Percentiles rank a stretch among this genome's conserved stretches.
Evolutionary conservation across 2,888 invertebrate genomes (phyloP).

Genomic region (Neoitamus cyanurus): DNA sequence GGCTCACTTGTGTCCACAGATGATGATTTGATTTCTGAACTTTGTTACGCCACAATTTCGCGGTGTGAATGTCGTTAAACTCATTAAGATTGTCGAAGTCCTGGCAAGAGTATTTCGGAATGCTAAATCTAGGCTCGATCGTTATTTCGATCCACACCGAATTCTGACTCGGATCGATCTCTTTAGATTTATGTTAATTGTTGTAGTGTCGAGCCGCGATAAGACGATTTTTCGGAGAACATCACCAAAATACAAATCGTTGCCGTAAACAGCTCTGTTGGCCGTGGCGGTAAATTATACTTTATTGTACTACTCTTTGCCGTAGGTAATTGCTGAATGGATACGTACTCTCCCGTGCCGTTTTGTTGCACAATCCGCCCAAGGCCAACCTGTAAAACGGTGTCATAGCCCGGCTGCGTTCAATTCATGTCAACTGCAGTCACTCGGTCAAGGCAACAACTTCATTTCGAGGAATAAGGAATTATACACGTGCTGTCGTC

Average conservation of each 20-base stretch:
- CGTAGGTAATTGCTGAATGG: neutral
- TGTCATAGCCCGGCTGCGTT: neutral
- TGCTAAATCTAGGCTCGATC: neutral
- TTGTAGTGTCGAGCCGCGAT: too few species aligned
- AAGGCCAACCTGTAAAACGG: neutral
- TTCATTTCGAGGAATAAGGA: neutral
- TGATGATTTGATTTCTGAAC: neutral
- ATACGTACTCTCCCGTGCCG: neutral
- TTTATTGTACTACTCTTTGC: neutral
- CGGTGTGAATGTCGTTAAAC: neutral
- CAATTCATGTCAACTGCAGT: neutral
- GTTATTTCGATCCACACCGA: neutral
- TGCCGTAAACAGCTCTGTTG: neutral
- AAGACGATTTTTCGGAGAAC: too few species aligned
- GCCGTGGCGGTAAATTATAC: neutral
- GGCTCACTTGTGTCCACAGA: neutral
- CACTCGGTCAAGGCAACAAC: neutral
- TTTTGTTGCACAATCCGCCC: neutral
- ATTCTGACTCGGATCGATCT: too few species aligned
- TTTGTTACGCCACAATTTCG: neutral
- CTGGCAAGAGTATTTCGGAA: neutral
- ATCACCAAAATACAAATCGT: neutral
- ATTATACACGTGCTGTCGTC: neutral
- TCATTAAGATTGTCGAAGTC: neutral
- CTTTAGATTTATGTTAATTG: too few species aligned